A percentile compares a stretch with the other conserved stretches of the same genome.
These are phyloP conservation scores for Macquaria ambigua DNA, from an alignment of 2,113 vertebrate species.

Conservation along the genomic window DNA sequence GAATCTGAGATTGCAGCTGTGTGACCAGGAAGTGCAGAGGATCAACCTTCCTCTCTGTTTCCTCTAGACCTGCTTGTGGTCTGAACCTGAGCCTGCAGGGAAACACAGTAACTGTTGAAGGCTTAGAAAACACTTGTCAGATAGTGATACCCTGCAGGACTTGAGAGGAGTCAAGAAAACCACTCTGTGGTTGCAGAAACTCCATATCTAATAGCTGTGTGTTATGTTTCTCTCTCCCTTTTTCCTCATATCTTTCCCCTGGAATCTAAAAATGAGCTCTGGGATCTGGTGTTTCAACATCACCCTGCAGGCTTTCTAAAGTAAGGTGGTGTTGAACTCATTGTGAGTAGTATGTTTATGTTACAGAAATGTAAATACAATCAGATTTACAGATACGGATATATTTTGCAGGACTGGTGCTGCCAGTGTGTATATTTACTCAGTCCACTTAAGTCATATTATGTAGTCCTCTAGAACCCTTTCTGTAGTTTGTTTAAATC, in stretches of 20 bases:
- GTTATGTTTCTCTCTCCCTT: not conserved
- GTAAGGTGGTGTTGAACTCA: not conserved
- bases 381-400: not conserved
- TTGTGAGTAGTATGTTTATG: not conserved
- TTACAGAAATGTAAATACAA: not conserved
- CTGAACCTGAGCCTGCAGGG: constrained; percentile 85
- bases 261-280: constrained; percentile 24
- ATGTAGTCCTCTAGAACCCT: too few relatives aligned
- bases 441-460: not conserved
- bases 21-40: constrained; percentile 77
- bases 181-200: not conserved
- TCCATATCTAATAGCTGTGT: not conserved
- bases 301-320: not conserved
- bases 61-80: constrained; percentile 69
- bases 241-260: not conserved
- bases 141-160: not conserved
- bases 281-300: constrained; percentile 1
- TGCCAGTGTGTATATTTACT: not conserved
- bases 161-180: constrained; percentile 12
- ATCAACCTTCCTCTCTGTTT: constrained; percentile 84
- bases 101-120: constrained; percentile 69
- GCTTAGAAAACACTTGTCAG: not conserved
- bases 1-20: constrained; percentile 44
- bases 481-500: not conserved
- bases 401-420: not conserved